Percentiles rank a stretch among this genome's conserved stretches.
Conservation (phyloP, 2,797 vertebrate species). For the Coregonus ussuriensis region DNA sequence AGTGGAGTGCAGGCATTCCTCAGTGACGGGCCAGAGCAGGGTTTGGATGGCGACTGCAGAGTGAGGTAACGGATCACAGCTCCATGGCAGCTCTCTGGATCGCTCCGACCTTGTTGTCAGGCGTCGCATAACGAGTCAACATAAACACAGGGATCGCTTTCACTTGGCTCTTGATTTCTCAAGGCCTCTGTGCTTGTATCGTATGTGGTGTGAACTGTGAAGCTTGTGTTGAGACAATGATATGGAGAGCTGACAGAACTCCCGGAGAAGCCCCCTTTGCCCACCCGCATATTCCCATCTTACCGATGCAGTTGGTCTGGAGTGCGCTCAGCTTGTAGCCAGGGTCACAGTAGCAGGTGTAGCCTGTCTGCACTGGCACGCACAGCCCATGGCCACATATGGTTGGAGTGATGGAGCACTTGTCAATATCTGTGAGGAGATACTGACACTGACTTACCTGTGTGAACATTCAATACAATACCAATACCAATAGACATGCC, state of each 20-base stretch:
- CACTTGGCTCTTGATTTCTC: slow-evolving; percentile 46
- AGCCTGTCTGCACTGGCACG: slow-evolving; percentile 79
- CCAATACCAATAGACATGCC: not conserved
- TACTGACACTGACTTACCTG: slow-evolving; percentile 22
- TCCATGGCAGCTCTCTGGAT: slow-evolving; percentile 61
- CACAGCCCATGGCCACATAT: slow-evolving; percentile 86
- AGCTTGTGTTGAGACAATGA: slow-evolving; percentile 39
- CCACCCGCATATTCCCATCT: slow-evolving; percentile 24
- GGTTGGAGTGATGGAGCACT: slow-evolving; percentile 74
- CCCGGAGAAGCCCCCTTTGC: not conserved
- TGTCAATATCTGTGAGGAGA: slow-evolving; percentile 65
- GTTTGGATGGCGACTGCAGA: slow-evolving; percentile 42
- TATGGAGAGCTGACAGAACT: slow-evolving; percentile 30
- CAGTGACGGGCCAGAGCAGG: slow-evolving; percentile 49
- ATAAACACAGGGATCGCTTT: slow-evolving; percentile 59
- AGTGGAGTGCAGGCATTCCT: slow-evolving; percentile 37
- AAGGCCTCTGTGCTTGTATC: slow-evolving; percentile 42
- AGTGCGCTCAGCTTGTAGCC: slow-evolving; percentile 83
- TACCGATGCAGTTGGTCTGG: slow-evolving; percentile 85
- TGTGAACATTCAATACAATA: slow-evolving; percentile 26
- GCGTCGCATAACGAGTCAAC: slow-evolving; percentile 58
- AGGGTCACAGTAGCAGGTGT: slow-evolving; percentile 83
- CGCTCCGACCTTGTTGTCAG: slow-evolving; percentile 55
- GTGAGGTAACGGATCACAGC: slow-evolving; percentile 59
- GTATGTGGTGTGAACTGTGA: slow-evolving; percentile 34